Percentiles rank a stretch among this genome's conserved stretches.
Conservation (phyloP, 2,888 invertebrate genomes). For the Rotaria magnacalcarata region DNA sequence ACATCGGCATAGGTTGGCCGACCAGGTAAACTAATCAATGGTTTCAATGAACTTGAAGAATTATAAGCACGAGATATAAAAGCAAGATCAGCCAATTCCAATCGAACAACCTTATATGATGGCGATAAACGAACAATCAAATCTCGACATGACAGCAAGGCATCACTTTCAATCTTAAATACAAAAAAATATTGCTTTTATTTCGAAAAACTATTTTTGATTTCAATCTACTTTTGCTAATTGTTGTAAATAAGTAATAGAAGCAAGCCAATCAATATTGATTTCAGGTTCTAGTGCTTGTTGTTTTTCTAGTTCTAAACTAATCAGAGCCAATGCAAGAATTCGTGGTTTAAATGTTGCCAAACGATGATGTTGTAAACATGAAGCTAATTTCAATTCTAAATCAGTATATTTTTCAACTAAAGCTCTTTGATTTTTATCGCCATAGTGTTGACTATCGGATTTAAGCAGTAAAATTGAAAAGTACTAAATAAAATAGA, state of each 20-base stretch:
- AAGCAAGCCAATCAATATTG: conserved; percentile 4
- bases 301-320: conserved; percentile 8
- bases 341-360: conserved; percentile 10
- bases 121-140: conserved; percentile 6
- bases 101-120: conserved; percentile 32
- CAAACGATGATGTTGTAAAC: conserved; percentile 7
- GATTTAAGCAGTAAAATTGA: background rate
- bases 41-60: conserved; percentile 19
- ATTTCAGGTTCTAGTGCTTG: background rate
- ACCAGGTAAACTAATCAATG: background rate
- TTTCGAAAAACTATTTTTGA: background rate
- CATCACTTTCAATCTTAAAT: conserved; percentile 24
- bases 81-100: conserved; percentile 27
- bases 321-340: background rate
- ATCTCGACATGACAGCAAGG: conserved; percentile 24
- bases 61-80: conserved; percentile 34
- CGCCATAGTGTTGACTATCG: background rate
- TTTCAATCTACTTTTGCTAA: background rate
- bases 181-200: background rate
- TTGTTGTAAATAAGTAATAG: background rate
- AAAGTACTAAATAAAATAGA: background rate
- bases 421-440: background rate
- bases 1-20: conserved; percentile 37
- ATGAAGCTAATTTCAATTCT: background rate
- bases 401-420: background rate